Evolutionary conservation across 2,888 invertebrate genomes (phyloP), one percentile per base, ranked within the genome.

Genomic region (Cerastis rubricosa): DNA sequence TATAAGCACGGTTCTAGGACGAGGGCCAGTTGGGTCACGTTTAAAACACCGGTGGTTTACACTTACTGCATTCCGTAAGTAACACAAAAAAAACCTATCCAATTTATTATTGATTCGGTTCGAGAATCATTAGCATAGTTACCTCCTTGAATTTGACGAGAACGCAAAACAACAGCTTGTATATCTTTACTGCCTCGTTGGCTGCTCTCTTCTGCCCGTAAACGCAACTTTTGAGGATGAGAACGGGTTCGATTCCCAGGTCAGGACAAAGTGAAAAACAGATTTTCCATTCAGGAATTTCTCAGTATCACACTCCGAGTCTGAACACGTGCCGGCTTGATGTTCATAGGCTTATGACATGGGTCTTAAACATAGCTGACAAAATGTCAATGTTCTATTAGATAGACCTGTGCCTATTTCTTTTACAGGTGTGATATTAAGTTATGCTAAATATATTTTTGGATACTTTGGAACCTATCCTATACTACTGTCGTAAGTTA

Each of bases 381-480:
- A 2, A 57, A 14, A 57, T 25, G n/a, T n/a, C n/a, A n/a, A n/a
- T n/a, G n/a, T n/a, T n/a, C 17, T 25, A 59, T 57, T 17, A 25
- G 14, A 8, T 25, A 1, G 17, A 59, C 59, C 19, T 29, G 17
- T 29, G 29, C 29, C 29, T 3, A 29, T 3, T 19, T 0, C 35
- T 61, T 61, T 29, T 25, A 19, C 19, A 61, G 35, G 35, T 9
- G 4, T 61, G 9, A 35, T 61, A 35, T 19, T 11, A 61, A 35
- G 19, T 29, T 35, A 61, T 29, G 29, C 17, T 17, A 29, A 4
- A 71, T 63, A 59, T 65, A 0, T 47, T 76, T 45, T 45, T 68
- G 2, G 9, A 11, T 8, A 12, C 59, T 74, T 82, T 73, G 59
- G 78, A 51, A 51, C 22, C 29, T 11, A 43, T 57, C 40, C 65